Evolutionary conservation across 1,140 invertebrate species (phyloP).

Genomic region (Chrysomallon squamiferum): DNA sequence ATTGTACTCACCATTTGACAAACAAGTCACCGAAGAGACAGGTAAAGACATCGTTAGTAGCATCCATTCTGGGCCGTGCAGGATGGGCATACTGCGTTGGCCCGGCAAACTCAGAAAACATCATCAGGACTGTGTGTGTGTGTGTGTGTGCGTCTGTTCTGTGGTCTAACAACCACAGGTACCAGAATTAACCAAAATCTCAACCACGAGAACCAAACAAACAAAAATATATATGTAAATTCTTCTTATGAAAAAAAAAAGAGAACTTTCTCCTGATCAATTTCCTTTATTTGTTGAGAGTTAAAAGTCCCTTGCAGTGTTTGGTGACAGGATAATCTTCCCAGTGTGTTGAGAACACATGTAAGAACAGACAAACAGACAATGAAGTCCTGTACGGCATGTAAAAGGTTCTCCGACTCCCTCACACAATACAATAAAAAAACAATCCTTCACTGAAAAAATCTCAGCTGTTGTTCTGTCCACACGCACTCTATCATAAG

Average conservation of each 20-base stretch:
- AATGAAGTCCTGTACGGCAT: too few species aligned
- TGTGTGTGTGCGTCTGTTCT: not conserved
- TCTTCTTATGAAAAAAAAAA: not conserved
- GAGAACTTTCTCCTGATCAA: conserved; percentile 5
- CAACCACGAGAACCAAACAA: conserved; percentile 8
- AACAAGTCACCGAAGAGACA: conserved; percentile 58
- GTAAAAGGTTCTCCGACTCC: too few species aligned
- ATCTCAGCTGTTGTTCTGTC: too few species aligned
- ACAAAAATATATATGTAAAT: not conserved
- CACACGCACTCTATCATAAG: conserved; percentile 12
- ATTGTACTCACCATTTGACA: conserved; percentile 60
- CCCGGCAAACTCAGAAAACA: conserved; percentile 46
- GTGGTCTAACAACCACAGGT: conserved; percentile 19
- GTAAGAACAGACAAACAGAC: too few species aligned
- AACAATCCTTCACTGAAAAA: too few species aligned
- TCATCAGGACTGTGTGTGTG: conserved; percentile 15
- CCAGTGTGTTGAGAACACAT: too few species aligned
- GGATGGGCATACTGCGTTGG: conserved; percentile 26
- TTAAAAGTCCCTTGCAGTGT: too few species aligned
- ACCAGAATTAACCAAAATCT: conserved; percentile 20
- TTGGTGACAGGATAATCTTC: too few species aligned
- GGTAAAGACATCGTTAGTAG: conserved; percentile 57
- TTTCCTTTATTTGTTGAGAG: conserved; percentile 6
- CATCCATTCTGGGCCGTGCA: conserved; percentile 44
- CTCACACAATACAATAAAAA: too few species aligned